These are phyloP conservation scores for Spilarctia lutea DNA, from an alignment of 2,888 invertebrate genomes.

Conservation along the genomic window DNA sequence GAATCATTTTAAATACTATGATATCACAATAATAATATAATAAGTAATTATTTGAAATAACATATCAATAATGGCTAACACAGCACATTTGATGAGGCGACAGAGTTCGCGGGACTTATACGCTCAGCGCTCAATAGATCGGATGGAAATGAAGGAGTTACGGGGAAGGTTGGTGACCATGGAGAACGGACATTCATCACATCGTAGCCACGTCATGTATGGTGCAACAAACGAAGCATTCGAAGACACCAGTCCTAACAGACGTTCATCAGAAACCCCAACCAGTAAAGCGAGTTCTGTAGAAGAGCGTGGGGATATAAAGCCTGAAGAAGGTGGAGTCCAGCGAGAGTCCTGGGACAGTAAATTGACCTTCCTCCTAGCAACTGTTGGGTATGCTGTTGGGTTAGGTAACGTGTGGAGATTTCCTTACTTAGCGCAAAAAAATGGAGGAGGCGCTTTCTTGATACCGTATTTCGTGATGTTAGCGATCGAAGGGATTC, in stretches of 20 bases:
- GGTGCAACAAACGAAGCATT: slow-evolving; percentile 96
- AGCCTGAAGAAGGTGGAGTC: slow-evolving; percentile 90
- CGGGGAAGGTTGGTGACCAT: slow-evolving; percentile 91
- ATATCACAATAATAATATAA: slow-evolving; percentile 55
- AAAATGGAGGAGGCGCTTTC: slow-evolving; percentile 98
- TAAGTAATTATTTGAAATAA: slow-evolving; percentile 37
- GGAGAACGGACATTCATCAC: slow-evolving; percentile 88
- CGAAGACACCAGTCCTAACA: slow-evolving; percentile 82
- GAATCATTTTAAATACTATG: slow-evolving; percentile 63
- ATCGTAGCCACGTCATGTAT: slow-evolving; percentile 88
- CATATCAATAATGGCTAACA: slow-evolving; percentile 92
- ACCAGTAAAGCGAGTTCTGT: slow-evolving; percentile 89
- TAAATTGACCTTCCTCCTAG: slow-evolving; percentile 95
- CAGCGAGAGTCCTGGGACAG: slow-evolving; percentile 97
- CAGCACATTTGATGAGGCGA: slow-evolving; percentile 94
- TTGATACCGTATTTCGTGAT: slow-evolving; percentile 98
- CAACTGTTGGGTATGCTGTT: slow-evolving; percentile 98
- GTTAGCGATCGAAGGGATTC: slow-evolving; percentile 97
- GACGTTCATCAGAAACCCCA: slow-evolving; percentile 75
- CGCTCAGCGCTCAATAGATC: slow-evolving; percentile 93
- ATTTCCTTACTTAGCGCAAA: slow-evolving; percentile 97
- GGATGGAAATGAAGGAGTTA: slow-evolving; percentile 95
- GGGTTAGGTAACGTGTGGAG: slow-evolving; percentile 98
- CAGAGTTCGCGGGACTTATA: slow-evolving; percentile 95
- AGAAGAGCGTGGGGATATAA: slow-evolving; percentile 88